Evolutionary conservation across 2,797 vertebrate species (phyloP), one percentile per base, ranked within the genome.

Genomic region (Schizopygopsis pylzovi): DNA sequence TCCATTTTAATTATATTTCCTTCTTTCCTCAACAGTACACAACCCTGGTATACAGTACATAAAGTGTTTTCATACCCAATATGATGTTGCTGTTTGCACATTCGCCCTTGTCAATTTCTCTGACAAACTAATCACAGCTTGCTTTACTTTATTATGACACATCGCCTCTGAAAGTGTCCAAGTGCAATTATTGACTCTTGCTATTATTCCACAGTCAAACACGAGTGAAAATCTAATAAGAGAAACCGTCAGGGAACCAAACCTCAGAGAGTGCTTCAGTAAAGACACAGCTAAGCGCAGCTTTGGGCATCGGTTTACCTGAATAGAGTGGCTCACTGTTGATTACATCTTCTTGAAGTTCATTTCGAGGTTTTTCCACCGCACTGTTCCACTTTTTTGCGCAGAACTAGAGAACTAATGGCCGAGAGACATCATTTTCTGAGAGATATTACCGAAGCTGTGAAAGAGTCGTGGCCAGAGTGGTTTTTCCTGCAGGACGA

Each of bases 371-470:
- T 28, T 72, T 65, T 59, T 56, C 20, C 52, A 56, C 45, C 45
- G 59, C 77, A 52, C 43, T 87, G 83, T 86, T 77, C 81, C 70
- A 28, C 81, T 54, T 85, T 85, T 87, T 85, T 91, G 91, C 86
- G 87, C 88, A 84, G 47, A 89, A 81, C 52, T 56, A 25, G 41
- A 45, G 45, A 82, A 47, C 71, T 88, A 90, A 90, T 82, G 68
- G 85, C 84, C 68, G 85, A 72, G 79, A 76, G 70, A 86, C 80
- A 85, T 86, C 88, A 72, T 88, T 86, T 85, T 87, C 80, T 28
- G 45, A 37, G n/a, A 71, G 90, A 93, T 93, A 93, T 95, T 90
- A 93, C 90, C 89, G 81, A 79, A 49, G 76, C 88, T 87, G 89
- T 90, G 86, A 89, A 80, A 88, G 87, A 52, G 87, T 78, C 89